Conservation (phyloP, 2,797 vertebrate genomes). For the Diglossa cyanea region DNA sequence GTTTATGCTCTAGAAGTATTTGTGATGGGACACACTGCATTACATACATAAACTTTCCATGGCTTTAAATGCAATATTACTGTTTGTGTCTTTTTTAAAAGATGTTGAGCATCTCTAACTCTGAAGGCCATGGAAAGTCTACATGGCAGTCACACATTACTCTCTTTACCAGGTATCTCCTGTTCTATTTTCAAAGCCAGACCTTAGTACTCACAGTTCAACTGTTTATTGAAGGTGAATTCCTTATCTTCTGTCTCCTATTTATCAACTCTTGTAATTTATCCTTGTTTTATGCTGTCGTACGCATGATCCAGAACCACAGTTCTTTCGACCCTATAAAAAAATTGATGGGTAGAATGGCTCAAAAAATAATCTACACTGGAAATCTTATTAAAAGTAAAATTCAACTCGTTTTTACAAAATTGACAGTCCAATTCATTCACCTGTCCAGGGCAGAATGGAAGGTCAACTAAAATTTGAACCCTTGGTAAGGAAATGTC, state of each 20-base stretch:
- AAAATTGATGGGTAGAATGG: conserved; percentile 1
- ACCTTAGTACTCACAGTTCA: neutral
- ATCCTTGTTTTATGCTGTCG: neutral
- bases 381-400: conserved; percentile 39
- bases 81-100: neutral
- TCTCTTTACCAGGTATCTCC: neutral
- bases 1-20: neutral
- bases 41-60: neutral
- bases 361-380: conserved; percentile 10
- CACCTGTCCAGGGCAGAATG: neutral
- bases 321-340: neutral
- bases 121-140: neutral
- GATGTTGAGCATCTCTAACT: neutral
- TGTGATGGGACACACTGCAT: neutral
- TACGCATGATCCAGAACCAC: neutral
- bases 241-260: neutral
- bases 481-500: conserved; percentile 11
- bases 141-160: neutral
- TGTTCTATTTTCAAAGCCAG: neutral
- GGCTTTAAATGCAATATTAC: neutral
- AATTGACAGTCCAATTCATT: conserved; percentile 19
- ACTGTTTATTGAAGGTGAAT: neutral
- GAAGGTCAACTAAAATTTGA: conserved; percentile 47
- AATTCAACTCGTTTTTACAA: conserved; percentile 28
- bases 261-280: neutral